A percentile compares a stretch with the other conserved stretches of the same genome.
Conservation (phyloP, 2,797 vertebrate species). For the Thalassophryne amazonica region DNA sequence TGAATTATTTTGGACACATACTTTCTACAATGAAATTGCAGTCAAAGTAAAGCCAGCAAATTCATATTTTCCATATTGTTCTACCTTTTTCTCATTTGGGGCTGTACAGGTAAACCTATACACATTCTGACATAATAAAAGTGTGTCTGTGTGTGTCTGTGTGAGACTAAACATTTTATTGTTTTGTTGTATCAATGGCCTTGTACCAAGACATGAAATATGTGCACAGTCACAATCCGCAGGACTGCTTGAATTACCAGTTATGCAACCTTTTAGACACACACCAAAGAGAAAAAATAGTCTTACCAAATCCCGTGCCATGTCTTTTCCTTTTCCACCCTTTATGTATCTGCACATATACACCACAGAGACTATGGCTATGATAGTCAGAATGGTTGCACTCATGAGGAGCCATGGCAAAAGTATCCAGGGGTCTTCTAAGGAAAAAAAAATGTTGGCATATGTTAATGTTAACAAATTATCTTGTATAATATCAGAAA, state of each 20-base stretch:
- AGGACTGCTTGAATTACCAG: conserved; percentile 22
- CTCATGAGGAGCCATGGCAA: conserved; percentile 26
- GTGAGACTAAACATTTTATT: no score
- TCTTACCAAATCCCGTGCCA: conserved; percentile 58
- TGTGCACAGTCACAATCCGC: no score
- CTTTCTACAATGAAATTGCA: no score
- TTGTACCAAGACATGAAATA: no score
- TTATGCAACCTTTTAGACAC: conserved; percentile 21
- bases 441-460: conserved; percentile 8
- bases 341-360: conserved; percentile 36
- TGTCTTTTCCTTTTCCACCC: conserved; percentile 14
- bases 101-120: no score
- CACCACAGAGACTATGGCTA: not conserved
- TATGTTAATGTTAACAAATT: not conserved
- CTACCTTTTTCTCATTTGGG: no score
- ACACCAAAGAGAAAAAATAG: not conserved
- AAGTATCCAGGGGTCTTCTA: conserved; percentile 23
- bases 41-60: no score
- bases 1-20: no score
- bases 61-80: no score
- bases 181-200: no score
- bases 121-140: no score
- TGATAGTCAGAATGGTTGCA: conserved; percentile 10
- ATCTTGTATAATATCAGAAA: not conserved
- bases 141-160: no score